Base-by-base conservation (phyloP, 2,113 vertebrate species). In the Podarcis cretensis region DNA sequence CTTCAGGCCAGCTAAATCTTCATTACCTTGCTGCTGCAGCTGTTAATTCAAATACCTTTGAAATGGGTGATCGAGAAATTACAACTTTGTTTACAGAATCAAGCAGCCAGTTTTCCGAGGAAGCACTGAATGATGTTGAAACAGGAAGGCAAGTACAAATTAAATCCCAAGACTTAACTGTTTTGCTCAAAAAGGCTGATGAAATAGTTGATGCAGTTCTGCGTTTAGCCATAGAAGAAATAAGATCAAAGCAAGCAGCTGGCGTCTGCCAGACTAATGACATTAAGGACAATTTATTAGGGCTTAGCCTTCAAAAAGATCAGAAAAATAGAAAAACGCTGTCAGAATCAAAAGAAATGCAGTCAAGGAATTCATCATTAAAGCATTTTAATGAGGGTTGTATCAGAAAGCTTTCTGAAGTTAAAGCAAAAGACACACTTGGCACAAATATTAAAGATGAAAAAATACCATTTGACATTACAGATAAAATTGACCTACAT, bases 161-260 rank as follows among this genome's bases (percentile, higher is more conserved):
- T 90, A 32, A 91, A 86, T 89, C 84, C 89, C 88, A 74, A 85
- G 90, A 94, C 71, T 43, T 86, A 88, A 54, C 90, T 89, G 48
- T 65, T 89, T 90, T 96, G 68, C 71, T 93, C 83, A 89, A 91
- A 90, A 97, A 96, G 89, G 96, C 96, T 87, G 94, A 94, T 82
- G 94, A 93, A 75, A 90, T 97, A 71, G 92, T 94, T 89, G 69
- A 87, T 69, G 94, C 88, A 0, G 92, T 95, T 93, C 95, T 97
- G 68, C 87, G 85, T 87, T 95, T 95, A 87, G 96, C 94, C 77
- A 75, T 89, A 86, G 93, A 97, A 94, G 96, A 97, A 91, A 86
- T 96, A 82, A 93, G 87, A 92, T 91, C 92, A 84, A 94, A 92
- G 79, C 84, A 81, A 66, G 81, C 73, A 25, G 37, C 89, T 73